Evolutionary conservation across 2,113 vertebrate species (phyloP), one percentile per base, ranked within the genome.

Genomic region (Ochotona princeps): DNA sequence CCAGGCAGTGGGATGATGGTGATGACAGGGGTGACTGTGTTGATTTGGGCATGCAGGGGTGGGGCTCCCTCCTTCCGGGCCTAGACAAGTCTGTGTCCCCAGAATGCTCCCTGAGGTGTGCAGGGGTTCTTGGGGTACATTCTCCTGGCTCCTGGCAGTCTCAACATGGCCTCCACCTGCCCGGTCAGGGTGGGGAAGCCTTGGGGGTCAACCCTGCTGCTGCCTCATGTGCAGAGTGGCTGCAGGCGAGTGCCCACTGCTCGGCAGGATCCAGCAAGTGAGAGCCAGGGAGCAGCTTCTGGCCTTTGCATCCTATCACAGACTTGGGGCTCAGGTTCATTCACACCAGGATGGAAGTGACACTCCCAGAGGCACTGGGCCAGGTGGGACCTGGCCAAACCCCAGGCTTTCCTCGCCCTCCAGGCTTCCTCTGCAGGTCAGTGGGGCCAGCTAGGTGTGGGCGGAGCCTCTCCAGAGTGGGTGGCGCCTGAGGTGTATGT

Each of bases 241-340:
- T 14, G 0, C 0, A 7, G 44, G 35, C 7, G 7, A n/a, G 26
- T 3, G 61, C n/a, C 51, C 30, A 9, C 3, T 54, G n/a, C 35
- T 38, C 30, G 17, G 54, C n/a, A 0, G 9, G 11, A 51, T 57
- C 70, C 38, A 66, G 30, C 20, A 5, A 38, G 10, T 0, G 5
- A 12, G 57, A 47, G 18, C 70, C 1, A 14, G 38, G 13, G 10
- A 23, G 28, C 28, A 11, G 54, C 49, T 51, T n/a, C 21, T 0
- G 30, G 72, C 44, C 49, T 26, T 73, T n/a, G 23, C 7, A 5
- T 6, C n/a, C 74, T 44, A 1, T 30, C n/a, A 2, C 51, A 23
- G 76, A 44, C 47, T 61, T 14, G 57, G 28, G 51, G 26, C 57
- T 28, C 47, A 38, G 47, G 23, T 47, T 78, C 57, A 1, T 14